Percentiles rank a stretch among this genome's conserved stretches.
Evolutionary conservation across 53 echinoderm and acorn worm species (phyloP).

Genomic region (Luidia sarsii): DNA sequence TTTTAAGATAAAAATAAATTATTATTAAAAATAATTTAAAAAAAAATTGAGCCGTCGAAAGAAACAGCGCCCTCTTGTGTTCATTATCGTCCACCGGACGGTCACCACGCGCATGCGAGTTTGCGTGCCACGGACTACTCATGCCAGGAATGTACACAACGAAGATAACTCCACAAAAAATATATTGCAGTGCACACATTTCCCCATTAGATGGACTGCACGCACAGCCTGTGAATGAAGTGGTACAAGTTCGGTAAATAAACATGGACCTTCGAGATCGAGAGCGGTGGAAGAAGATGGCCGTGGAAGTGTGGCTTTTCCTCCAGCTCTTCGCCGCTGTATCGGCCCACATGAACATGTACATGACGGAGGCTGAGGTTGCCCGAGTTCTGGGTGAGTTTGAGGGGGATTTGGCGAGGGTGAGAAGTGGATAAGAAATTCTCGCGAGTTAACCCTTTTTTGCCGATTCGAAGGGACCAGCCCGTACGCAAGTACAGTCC

Average conservation of each 20-base stretch:
- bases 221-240: background rate
- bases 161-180: background rate
- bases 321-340: conserved; percentile 18
- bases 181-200: background rate
- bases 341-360: conserved; percentile 56
- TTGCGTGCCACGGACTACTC: too few species aligned
- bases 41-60: too few species aligned
- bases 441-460: background rate
- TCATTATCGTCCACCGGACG: too few species aligned
- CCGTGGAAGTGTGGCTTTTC: conserved; percentile 2
- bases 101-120: too few species aligned
- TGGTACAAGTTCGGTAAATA: background rate
- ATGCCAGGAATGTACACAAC: conserved; percentile 11
- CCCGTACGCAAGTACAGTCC: background rate
- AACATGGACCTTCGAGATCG: conserved; percentile 11
- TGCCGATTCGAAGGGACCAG: background rate
- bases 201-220: background rate
- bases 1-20: too few species aligned
- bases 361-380: conserved; percentile 57
- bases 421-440: background rate
- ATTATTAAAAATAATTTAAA: too few species aligned
- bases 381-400: conserved; percentile 50
- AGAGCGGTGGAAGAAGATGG: background rate
- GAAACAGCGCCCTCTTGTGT: too few species aligned
- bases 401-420: background rate